Conservation (phyloP, 2,888 invertebrate genomes). For the Timema cristinae region DNA sequence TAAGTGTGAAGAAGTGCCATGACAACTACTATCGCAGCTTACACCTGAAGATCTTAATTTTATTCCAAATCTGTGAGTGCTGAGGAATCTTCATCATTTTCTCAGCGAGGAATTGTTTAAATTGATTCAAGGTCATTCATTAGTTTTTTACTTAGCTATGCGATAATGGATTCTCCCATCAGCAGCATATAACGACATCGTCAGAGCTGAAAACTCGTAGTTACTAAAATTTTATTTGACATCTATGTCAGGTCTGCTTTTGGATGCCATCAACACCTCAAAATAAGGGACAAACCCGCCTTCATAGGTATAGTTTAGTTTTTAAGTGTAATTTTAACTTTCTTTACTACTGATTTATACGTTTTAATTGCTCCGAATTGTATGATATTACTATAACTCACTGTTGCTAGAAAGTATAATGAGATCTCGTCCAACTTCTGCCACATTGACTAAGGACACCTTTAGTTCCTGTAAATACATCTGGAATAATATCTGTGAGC, state of each 20-base stretch:
- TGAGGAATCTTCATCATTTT: too few species aligned
- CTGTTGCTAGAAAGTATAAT: background rate
- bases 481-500: too few species aligned
- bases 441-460: background rate
- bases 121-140: background rate
- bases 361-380: background rate
- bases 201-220: background rate
- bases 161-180: background rate
- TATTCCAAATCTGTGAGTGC: background rate
- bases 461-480: too few species aligned
- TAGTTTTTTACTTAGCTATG: background rate
- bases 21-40: too few species aligned
- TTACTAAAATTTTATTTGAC: background rate
- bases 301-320: background rate
- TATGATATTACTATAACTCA: background rate
- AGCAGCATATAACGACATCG: background rate
- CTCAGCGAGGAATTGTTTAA: too few species aligned
- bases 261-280: background rate
- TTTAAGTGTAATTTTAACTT: constrained; percentile 3
- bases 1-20: constrained; percentile 9
- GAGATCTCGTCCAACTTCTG: background rate
- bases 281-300: background rate
- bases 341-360: background rate
- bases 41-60: background rate
- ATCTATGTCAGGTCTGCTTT: background rate